A percentile compares a stretch with the other conserved stretches of the same genome.
phyloP scores from a whole-genome alignment of 2,888 invertebrate genomes.

The Drosophila glabriapex region DNA sequence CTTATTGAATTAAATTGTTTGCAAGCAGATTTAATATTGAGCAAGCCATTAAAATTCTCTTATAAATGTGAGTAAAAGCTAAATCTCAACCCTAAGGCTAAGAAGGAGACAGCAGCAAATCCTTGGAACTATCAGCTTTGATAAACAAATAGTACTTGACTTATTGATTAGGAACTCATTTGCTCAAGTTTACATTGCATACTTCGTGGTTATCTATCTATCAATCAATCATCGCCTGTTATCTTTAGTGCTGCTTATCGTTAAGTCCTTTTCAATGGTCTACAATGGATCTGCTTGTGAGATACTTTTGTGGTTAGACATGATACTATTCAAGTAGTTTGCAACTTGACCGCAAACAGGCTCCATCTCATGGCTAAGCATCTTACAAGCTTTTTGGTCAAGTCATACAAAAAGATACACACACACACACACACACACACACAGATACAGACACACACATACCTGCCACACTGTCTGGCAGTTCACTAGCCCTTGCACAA shows the following conservation, averaged over 20 bases:
- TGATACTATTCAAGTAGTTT: conserved; percentile 50
- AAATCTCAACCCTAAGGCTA: neutral
- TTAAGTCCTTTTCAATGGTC: conserved; percentile 36
- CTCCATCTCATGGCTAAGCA: conserved; percentile 43
- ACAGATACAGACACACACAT: neutral
- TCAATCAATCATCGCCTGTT: conserved; percentile 44
- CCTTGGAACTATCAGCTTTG: neutral
- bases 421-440: conserved; percentile 12
- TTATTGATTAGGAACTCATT: conserved; percentile 23
- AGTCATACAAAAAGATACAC: conserved; percentile 6
- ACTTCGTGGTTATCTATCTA: conserved; percentile 30
- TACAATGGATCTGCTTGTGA: conserved; percentile 33
- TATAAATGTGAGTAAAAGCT: neutral
- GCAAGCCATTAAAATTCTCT: neutral
- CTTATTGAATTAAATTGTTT: neutral
- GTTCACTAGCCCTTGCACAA: conserved; percentile 54
- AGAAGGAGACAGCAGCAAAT: neutral
- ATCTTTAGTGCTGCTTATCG: conserved; percentile 18
- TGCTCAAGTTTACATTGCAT: conserved; percentile 13
- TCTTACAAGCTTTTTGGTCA: conserved; percentile 48
- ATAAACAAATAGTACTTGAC: conserved; percentile 5
- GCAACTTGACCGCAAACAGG: conserved; percentile 53
- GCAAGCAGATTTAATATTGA: neutral
- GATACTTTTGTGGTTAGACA: conserved; percentile 47
- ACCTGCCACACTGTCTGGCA: conserved; percentile 50